These are phyloP conservation scores for Drosophila orena DNA, from an alignment of 1,140 invertebrate genomes.

Conservation along the genomic window DNA sequence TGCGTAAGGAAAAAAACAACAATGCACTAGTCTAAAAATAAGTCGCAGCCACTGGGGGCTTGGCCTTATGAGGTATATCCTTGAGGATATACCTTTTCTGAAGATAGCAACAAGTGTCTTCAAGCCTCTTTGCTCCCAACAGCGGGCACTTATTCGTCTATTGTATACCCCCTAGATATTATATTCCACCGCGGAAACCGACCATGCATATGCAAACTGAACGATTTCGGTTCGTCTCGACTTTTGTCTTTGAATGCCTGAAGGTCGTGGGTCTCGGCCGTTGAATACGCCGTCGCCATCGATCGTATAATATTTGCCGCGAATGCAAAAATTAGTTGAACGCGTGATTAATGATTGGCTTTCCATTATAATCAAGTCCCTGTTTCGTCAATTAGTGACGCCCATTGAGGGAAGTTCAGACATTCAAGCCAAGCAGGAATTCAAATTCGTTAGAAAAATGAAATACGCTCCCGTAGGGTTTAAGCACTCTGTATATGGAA, in stretches of 20 bases:
- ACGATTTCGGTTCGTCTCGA: constrained; percentile 27
- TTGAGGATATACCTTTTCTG: constrained; percentile 11
- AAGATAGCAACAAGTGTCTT: constrained; percentile 34
- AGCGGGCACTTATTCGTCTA: constrained; percentile 3
- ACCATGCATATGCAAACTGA: constrained; percentile 32
- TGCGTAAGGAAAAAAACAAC: constrained; percentile 31
- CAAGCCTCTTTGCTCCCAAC: not conserved
- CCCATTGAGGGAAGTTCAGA: constrained; percentile 20
- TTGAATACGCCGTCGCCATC: constrained; percentile 45
- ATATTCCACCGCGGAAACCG: constrained; percentile 31
- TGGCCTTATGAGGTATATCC: constrained; percentile 13
- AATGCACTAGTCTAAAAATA: constrained; percentile 46
- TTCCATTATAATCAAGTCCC: constrained; percentile 45
- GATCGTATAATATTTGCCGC: constrained; percentile 73
- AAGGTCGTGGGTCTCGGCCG: constrained; percentile 77
- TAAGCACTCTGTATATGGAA: not conserved
- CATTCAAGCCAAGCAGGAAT: constrained; percentile 2
- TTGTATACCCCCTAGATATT: not conserved
- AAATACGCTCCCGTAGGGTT: constrained; percentile 8
- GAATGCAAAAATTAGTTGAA: constrained; percentile 65
- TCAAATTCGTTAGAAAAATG: constrained; percentile 7
- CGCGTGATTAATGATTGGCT: constrained; percentile 72
- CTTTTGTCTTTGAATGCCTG: constrained; percentile 56
- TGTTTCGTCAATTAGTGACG: constrained; percentile 19
- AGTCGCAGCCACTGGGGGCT: constrained; percentile 6